Conservation (phyloP, 2,797 vertebrate species). For the Orientallactaga sibirica region DNA sequence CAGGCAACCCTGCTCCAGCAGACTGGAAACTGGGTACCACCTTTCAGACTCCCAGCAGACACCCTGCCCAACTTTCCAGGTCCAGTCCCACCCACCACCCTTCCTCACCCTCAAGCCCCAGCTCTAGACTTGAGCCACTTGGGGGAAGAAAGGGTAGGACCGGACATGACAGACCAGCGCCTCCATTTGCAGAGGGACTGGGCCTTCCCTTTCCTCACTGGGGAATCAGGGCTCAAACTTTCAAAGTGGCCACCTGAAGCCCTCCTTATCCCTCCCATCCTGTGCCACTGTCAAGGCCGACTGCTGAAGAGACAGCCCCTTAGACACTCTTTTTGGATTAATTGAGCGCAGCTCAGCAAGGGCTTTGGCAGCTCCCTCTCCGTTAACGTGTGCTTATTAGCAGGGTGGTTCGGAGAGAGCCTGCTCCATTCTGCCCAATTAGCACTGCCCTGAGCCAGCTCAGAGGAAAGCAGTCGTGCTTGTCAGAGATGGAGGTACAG, state of each 20-base stretch:
- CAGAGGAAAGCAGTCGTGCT: neutral
- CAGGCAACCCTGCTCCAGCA: too few species aligned
- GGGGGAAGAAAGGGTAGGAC: neutral
- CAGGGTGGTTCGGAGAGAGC: neutral
- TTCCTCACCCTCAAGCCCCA: neutral
- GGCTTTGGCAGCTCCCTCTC: neutral
- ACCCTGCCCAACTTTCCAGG: too few species aligned
- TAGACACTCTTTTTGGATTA: neutral
- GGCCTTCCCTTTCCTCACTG: neutral
- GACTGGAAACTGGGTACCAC: too few species aligned
- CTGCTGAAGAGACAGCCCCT: neutral
- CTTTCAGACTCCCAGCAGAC: too few species aligned
- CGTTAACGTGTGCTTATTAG: neutral
- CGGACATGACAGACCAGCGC: neutral
- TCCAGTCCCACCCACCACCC: neutral
- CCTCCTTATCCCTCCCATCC: neutral
- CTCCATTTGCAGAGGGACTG: neutral
- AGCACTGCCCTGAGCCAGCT: neutral
- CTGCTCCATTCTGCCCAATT: neutral
- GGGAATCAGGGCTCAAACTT: neutral
- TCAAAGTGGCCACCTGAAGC: neutral
- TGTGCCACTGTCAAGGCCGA: neutral
- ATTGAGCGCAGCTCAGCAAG: conserved; percentile 35
- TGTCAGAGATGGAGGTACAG: neutral
- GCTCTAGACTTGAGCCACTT: neutral